These are phyloP conservation scores for Araneus ventricosus DNA, from an alignment of 1,140 invertebrate species.

Conservation along the genomic window DNA sequence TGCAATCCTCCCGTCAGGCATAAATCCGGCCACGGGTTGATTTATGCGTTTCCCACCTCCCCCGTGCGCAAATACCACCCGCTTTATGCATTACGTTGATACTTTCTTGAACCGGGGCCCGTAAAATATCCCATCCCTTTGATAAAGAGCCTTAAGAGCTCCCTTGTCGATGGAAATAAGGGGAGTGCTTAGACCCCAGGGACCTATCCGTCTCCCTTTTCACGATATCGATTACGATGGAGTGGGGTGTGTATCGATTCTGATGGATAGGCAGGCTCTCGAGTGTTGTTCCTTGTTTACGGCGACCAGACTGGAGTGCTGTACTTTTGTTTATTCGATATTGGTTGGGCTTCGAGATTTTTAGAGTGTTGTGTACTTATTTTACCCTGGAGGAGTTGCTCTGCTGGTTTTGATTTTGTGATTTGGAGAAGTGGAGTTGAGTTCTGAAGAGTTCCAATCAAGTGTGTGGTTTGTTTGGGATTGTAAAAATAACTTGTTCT, in stretches of 20 bases:
- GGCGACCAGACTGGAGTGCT: not conserved
- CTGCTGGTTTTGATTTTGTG: not conserved
- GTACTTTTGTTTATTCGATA: constrained; percentile 12
- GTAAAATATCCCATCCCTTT: not conserved
- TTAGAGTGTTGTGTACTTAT: not conserved
- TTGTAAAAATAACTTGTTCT: too few species aligned
- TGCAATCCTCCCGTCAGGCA: constrained; percentile 4
- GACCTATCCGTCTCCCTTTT: constrained; percentile 37
- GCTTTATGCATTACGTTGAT: constrained; percentile 2
- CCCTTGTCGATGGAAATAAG: constrained; percentile 5
- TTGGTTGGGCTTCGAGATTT: not conserved
- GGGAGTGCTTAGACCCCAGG: not conserved
- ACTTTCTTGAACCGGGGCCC: not conserved
- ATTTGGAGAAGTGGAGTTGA: not conserved
- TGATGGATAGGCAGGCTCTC: not conserved
- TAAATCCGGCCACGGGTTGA: not conserved
- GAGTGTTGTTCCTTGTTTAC: constrained; percentile 28
- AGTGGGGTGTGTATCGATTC: not conserved
- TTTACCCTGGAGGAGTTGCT: not conserved
- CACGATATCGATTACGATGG: constrained; percentile 3
- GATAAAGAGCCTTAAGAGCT: constrained; percentile 49
- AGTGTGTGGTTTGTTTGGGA: too few species aligned
- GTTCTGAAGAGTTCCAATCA: not conserved
- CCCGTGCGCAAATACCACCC: not conserved
- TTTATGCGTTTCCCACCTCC: not conserved